Percentiles rank a stretch among this genome's conserved stretches.
These are phyloP conservation scores for Papilio machaon DNA, from an alignment of 1,140 invertebrate genomes.

Conservation along the genomic window DNA sequence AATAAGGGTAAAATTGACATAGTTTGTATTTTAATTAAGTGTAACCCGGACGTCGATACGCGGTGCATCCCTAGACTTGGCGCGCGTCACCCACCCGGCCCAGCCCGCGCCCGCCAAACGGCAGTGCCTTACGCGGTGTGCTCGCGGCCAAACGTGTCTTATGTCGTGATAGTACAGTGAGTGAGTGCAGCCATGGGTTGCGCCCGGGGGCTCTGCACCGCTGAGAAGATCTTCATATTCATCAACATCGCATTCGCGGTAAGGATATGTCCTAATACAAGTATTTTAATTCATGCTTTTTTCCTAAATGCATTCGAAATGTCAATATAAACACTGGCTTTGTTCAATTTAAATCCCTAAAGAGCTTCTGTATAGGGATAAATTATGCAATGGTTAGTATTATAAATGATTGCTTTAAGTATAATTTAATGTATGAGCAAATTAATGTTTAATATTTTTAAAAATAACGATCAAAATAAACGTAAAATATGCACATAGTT, in stretches of 20 bases:
- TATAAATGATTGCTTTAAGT: neutral
- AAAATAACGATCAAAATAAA: neutral
- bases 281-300: slow-evolving; percentile 24
- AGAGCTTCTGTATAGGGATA: neutral
- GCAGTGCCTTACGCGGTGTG: slow-evolving; percentile 68
- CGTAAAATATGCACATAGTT: neutral
- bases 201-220: slow-evolving; percentile 64
- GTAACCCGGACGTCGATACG: slow-evolving; percentile 8
- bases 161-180: slow-evolving; percentile 37
- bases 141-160: slow-evolving; percentile 42
- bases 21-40: neutral
- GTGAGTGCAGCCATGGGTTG: slow-evolving; percentile 59
- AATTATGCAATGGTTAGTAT: neutral
- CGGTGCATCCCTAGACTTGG: slow-evolving; percentile 22
- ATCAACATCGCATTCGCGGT: slow-evolving; percentile 78
- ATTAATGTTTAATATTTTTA: neutral
- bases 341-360: neutral
- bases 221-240: slow-evolving; percentile 75
- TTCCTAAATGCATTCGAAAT: slow-evolving; percentile 25
- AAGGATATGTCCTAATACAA: slow-evolving; percentile 45
- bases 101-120: slow-evolving; percentile 34
- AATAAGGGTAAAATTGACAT: neutral
- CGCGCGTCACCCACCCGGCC: slow-evolving; percentile 32
- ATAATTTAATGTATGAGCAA: neutral
- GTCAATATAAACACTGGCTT: slow-evolving; percentile 24